Conservation (phyloP, 2,113 vertebrate genomes). For the Stegostoma tigrinum region DNA sequence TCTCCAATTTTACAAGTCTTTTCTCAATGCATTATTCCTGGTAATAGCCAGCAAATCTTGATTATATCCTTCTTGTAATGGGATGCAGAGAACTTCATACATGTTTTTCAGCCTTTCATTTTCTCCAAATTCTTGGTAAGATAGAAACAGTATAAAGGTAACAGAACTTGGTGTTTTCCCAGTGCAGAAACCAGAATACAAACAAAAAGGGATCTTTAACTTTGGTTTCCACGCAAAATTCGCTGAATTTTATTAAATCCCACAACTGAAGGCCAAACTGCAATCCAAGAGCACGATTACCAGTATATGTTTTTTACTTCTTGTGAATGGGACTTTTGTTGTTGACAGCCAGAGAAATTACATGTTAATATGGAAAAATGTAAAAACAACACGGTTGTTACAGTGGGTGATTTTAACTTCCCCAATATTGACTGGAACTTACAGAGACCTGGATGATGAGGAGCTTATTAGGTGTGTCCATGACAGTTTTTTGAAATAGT, state of each 20-base stretch:
- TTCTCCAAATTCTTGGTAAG: neutral
- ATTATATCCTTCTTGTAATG: neutral
- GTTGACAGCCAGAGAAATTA: constrained; percentile 12
- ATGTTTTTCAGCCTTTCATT: neutral
- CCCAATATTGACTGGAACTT: too few species aligned
- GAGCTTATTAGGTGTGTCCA: too few species aligned
- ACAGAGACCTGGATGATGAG: too few species aligned
- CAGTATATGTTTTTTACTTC: neutral
- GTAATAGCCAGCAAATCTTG: neutral
- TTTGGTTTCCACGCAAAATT: neutral
- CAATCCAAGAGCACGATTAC: neutral
- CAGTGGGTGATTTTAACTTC: too few species aligned
- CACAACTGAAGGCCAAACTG: neutral
- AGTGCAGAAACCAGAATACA: neutral
- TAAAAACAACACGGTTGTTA: too few species aligned
- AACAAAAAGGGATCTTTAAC: neutral
- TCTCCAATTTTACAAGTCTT: neutral
- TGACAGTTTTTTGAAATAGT: too few species aligned
- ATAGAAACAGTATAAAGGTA: neutral
- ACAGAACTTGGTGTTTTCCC: neutral
- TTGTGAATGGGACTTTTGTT: neutral
- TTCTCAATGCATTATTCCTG: neutral
- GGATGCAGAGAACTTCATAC: neutral
- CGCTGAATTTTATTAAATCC: neutral
- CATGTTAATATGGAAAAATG: neutral